A percentile compares a stretch with the other conserved stretches of the same genome.
Evolutionary conservation across 2,888 invertebrate species (phyloP).

Genomic region (Epistrophe eligans): DNA sequence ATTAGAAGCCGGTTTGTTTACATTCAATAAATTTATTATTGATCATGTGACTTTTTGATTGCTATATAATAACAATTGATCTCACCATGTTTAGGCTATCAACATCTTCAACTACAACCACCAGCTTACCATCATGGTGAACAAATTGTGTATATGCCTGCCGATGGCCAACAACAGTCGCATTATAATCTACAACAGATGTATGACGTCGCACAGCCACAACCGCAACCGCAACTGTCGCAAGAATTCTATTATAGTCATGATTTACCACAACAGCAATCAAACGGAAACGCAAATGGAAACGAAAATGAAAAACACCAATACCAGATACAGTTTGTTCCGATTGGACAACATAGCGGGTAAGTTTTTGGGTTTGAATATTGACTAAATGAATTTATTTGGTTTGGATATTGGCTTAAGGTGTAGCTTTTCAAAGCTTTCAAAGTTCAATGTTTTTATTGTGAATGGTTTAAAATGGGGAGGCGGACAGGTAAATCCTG

Average conservation of each 20-base stretch:
- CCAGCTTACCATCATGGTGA: conserved; percentile 56
- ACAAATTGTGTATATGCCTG: conserved; percentile 46
- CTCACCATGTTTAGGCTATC: conserved; percentile 58
- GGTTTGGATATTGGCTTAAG: conserved; percentile 12
- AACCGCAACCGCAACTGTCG: conserved; percentile 77
- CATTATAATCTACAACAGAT: conserved; percentile 15
- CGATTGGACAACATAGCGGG: conserved; percentile 57
- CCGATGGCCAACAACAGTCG: conserved; percentile 61
- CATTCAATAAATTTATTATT: conserved; percentile 18
- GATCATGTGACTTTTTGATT: conserved; percentile 2
- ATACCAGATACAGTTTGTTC: conserved; percentile 51
- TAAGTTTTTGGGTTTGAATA: conserved; percentile 48
- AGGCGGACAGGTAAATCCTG: conserved; percentile 19
- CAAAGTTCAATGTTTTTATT: neutral
- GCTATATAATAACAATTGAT: conserved; percentile 43
- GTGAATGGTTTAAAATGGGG: neutral
- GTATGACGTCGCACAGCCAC: conserved; percentile 57
- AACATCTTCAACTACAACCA: conserved; percentile 53
- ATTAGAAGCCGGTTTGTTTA: conserved; percentile 71
- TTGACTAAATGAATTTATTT: conserved; percentile 52
- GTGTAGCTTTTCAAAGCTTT: neutral
- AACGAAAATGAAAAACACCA: conserved; percentile 41
- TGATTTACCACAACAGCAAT: conserved; percentile 71
- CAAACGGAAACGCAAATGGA: conserved; percentile 43
- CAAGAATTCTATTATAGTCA: conserved; percentile 74